phyloP scores from a whole-genome alignment of 2,113 vertebrate genomes.

The Grantiella picta region DNA sequence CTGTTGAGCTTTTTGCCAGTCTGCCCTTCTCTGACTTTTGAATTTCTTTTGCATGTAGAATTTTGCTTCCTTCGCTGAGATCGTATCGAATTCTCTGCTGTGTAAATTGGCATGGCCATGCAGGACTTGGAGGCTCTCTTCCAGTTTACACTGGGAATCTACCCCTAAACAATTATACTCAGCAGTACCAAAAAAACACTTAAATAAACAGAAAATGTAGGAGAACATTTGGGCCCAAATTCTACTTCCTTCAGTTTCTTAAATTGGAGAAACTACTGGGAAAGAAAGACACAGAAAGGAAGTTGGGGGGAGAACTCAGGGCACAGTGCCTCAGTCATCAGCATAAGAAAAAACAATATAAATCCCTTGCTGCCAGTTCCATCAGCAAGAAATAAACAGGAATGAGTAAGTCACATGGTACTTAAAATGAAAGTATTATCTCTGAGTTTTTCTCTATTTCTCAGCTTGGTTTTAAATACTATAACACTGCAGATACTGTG shows the following conservation, averaged over 20 bases:
- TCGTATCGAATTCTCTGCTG: not conserved
- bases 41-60: not conserved
- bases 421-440: not conserved
- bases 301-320: not conserved
- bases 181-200: not conserved
- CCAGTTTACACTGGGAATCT: conserved; percentile 29
- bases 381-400: not conserved
- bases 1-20: not conserved
- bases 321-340: not conserved
- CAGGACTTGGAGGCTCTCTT: not conserved
- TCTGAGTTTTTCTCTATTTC: not conserved
- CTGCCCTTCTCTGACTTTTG: not conserved
- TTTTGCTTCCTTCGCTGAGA: not conserved
- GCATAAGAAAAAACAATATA: not conserved
- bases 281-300: not conserved
- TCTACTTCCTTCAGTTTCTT: not conserved
- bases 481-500: not conserved
- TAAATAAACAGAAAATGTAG: conserved; percentile 6
- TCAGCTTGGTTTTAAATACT: not conserved
- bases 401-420: not conserved
- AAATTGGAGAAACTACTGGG: not conserved
- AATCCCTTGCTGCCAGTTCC: not conserved
- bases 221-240: not conserved
- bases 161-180: conserved; percentile 28
- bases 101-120: conserved; percentile 13